Conservation (phyloP, 2,888 invertebrate species). For the Lamellibrachia satsuma region DNA sequence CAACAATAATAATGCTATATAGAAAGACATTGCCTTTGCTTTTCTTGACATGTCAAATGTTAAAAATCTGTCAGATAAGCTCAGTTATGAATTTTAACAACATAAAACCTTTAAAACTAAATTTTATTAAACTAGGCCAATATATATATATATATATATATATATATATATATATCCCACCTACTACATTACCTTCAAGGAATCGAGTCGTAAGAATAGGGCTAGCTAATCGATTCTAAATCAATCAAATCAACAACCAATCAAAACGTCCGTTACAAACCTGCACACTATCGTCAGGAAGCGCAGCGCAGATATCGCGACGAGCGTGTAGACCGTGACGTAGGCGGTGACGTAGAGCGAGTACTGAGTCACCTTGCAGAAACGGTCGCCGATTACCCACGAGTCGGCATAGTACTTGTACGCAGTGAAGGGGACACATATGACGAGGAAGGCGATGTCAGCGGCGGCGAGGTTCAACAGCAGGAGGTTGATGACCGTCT, state of each 20-base stretch:
- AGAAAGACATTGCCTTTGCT: too few relatives aligned
- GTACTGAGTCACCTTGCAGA: slow-evolving; percentile 34
- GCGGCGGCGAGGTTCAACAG: slow-evolving; percentile 38
- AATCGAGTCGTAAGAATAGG: too few relatives aligned
- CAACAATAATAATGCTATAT: too few relatives aligned
- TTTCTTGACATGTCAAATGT: too few relatives aligned
- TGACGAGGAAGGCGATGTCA: slow-evolving; percentile 38
- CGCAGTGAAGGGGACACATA: slow-evolving; percentile 37
- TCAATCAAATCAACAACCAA: not conserved
- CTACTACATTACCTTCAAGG: too few relatives aligned
- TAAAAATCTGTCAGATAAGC: too few relatives aligned
- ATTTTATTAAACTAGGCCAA: not conserved
- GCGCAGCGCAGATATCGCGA: slow-evolving; percentile 34
- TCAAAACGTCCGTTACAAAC: not conserved
- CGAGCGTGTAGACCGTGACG: slow-evolving; percentile 38
- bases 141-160: slow-evolving; percentile 20
- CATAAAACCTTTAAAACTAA: not conserved
- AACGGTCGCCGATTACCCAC: slow-evolving; percentile 33
- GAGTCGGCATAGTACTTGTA: slow-evolving; percentile 35
- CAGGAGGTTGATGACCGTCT: slow-evolving; percentile 35
- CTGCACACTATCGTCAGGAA: slow-evolving; percentile 30
- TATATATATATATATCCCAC: not conserved
- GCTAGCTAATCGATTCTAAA: not conserved
- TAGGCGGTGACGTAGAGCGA: slow-evolving; percentile 36
- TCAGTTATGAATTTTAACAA: too few relatives aligned